Evolutionary conservation across 2,888 invertebrate genomes (phyloP).

Genomic region (Diarsia brunnea): DNA sequence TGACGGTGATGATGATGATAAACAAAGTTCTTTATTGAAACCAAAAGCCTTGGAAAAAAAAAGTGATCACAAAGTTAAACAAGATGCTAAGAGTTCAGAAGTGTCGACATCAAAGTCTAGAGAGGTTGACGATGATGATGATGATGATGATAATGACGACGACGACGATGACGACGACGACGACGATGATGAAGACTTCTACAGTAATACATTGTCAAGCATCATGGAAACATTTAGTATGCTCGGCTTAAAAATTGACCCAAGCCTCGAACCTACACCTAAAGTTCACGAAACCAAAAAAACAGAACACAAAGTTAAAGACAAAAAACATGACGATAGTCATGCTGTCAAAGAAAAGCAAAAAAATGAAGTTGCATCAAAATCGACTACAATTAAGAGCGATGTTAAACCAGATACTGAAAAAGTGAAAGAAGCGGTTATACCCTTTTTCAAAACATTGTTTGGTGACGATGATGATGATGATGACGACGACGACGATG

Average conservation of each 20-base stretch:
- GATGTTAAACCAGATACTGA: constrained; percentile 26
- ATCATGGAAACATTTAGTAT: constrained; percentile 65
- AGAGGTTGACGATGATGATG: constrained; percentile 31
- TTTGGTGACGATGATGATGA: constrained; percentile 25
- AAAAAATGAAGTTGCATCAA: constrained; percentile 21
- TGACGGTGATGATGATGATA: constrained; percentile 54
- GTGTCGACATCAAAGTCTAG: constrained; percentile 23
- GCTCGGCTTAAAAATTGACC: constrained; percentile 61
- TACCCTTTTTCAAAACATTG: constrained; percentile 18
- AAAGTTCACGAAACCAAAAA: constrained; percentile 48
- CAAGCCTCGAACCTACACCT: constrained; percentile 56
- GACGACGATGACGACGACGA: constrained; percentile 43
- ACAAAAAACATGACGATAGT: constrained; percentile 48
- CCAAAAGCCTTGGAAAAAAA: constrained; percentile 46
- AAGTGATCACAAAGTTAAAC: constrained; percentile 45
- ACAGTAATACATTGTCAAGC: constrained; percentile 57
- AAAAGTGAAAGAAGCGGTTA: constrained; percentile 40
- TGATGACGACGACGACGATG: neutral
- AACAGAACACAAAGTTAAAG: constrained; percentile 35
- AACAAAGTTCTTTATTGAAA: constrained; percentile 12
- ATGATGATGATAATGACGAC: constrained; percentile 30
- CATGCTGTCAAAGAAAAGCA: constrained; percentile 8
- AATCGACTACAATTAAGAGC: constrained; percentile 19
- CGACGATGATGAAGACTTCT: constrained; percentile 55
- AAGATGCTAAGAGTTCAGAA: constrained; percentile 37